These are phyloP conservation scores for Pogonus chalceus DNA, from an alignment of 1,140 invertebrate genomes.

Conservation along the genomic window DNA sequence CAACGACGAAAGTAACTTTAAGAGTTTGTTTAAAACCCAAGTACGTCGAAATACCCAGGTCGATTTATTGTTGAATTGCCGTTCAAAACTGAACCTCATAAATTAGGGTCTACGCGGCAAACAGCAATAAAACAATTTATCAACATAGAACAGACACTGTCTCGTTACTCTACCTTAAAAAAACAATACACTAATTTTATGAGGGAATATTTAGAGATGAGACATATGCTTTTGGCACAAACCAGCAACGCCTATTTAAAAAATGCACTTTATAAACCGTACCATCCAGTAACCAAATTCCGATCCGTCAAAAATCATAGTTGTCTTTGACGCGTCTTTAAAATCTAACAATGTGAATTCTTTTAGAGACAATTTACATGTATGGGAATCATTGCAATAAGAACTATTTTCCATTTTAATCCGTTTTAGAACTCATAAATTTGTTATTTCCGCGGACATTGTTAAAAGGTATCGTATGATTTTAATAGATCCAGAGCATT, in stretches of 20 bases:
- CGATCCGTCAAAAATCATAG: slow-evolving; percentile 29
- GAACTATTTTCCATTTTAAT: slow-evolving; percentile 34
- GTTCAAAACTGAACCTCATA: neutral
- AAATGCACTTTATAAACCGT: slow-evolving; percentile 28
- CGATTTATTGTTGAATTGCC: neutral
- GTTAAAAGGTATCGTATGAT: slow-evolving; percentile 35
- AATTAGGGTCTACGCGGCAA: neutral
- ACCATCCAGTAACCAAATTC: slow-evolving; percentile 36
- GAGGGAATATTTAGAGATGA: slow-evolving; percentile 23
- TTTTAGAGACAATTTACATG: slow-evolving; percentile 32
- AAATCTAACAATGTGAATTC: slow-evolving; percentile 27
- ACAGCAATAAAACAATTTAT: no score
- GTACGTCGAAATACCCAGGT: neutral
- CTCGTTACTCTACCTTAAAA: no score
- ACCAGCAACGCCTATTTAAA: neutral
- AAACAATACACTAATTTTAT: slow-evolving; percentile 22
- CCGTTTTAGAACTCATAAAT: no score
- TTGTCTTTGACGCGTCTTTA: slow-evolving; percentile 33
- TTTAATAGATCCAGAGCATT: slow-evolving; percentile 22
- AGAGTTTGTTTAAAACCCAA: neutral
- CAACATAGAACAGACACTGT: no score
- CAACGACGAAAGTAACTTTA: neutral
- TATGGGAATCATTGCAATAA: slow-evolving; percentile 32
- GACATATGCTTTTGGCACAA: slow-evolving; percentile 21
- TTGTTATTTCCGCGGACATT: slow-evolving; percentile 34